These are phyloP conservation scores for Gymnoscopelus microlampas DNA, from an alignment of 2,797 vertebrate genomes.

Conservation along the genomic window DNA sequence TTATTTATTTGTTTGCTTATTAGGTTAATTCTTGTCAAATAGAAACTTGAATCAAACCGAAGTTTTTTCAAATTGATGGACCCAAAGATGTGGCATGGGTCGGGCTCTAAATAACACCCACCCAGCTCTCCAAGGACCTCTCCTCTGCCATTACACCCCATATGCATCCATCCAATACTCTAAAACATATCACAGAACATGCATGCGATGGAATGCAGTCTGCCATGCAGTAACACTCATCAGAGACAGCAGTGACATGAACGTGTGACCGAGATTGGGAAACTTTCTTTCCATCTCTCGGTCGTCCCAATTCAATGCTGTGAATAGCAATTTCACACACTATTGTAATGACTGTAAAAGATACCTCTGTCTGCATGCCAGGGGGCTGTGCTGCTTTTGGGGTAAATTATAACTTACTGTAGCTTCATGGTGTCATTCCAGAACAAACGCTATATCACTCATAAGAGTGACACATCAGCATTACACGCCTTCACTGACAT, in stretches of 20 bases:
- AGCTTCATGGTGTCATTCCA: constrained; percentile 77
- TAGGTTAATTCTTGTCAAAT: too few relatives aligned
- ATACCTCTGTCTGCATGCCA: constrained; percentile 84
- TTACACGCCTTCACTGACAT: constrained; percentile 57
- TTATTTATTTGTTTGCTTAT: too few relatives aligned
- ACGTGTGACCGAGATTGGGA: constrained; percentile 46
- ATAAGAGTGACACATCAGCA: constrained; percentile 56
- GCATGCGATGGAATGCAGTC: constrained; percentile 80
- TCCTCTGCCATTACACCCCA: constrained; percentile 50
- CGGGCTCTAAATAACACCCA: too few relatives aligned
- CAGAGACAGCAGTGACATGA: constrained; percentile 51
- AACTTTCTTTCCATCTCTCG: constrained; percentile 68
- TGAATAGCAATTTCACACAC: constrained; percentile 78
- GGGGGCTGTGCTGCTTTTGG: constrained; percentile 80
- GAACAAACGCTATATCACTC: constrained; percentile 63
- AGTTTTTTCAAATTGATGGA: too few relatives aligned
- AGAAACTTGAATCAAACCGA: too few relatives aligned
- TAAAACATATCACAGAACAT: constrained; percentile 77
- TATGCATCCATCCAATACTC: constrained; percentile 63
- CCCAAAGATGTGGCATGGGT: too few relatives aligned
- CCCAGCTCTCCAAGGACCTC: constrained; percentile 2
- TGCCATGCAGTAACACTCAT: constrained; percentile 59
- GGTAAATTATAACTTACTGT: constrained; percentile 73
- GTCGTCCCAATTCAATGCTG: constrained; percentile 66
- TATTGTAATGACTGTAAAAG: constrained; percentile 74